Conservation (phyloP, 2,888 invertebrate species). For the Schizotus pectinicornis region DNA sequence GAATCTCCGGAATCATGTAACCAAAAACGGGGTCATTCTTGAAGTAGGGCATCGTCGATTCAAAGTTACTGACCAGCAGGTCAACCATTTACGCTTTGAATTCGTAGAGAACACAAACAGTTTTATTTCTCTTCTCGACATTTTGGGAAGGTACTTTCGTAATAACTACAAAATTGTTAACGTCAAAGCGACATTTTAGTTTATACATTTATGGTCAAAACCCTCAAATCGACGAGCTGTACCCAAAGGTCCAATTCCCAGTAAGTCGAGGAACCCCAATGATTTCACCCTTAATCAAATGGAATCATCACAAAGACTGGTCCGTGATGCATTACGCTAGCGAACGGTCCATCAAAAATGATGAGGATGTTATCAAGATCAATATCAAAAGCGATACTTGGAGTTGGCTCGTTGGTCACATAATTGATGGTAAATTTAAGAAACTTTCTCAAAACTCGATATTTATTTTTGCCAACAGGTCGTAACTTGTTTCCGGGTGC, state of each 20-base stretch:
- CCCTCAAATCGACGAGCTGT: constrained; percentile 76
- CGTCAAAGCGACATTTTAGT: not conserved
- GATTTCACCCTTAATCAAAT: constrained; percentile 74
- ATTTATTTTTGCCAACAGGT: too few species aligned
- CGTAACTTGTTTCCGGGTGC: constrained; percentile 85
- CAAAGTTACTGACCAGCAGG: not conserved
- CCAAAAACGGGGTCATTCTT: not conserved
- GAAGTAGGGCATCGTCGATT: not conserved
- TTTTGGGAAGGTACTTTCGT: constrained; percentile 7
- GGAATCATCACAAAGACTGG: constrained; percentile 86
- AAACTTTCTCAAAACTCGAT: not conserved
- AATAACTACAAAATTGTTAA: too few species aligned
- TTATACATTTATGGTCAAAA: constrained; percentile 79
- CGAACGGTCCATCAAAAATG: constrained; percentile 58
- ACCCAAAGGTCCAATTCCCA: constrained; percentile 77
- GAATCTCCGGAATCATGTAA: not conserved
- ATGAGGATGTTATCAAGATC: constrained; percentile 68
- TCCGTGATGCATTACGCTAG: constrained; percentile 54
- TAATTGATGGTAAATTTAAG: constrained; percentile 74
- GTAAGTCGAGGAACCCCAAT: constrained; percentile 68
- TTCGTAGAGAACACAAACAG: not conserved
- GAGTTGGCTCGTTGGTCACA: constrained; percentile 79
- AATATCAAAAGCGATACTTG: constrained; percentile 69
- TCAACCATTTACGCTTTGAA: not conserved
- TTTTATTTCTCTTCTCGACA: constrained; percentile 1